Base-by-base conservation (phyloP, 2,113 vertebrate genomes). In the Lophura nycthemera region DNA sequence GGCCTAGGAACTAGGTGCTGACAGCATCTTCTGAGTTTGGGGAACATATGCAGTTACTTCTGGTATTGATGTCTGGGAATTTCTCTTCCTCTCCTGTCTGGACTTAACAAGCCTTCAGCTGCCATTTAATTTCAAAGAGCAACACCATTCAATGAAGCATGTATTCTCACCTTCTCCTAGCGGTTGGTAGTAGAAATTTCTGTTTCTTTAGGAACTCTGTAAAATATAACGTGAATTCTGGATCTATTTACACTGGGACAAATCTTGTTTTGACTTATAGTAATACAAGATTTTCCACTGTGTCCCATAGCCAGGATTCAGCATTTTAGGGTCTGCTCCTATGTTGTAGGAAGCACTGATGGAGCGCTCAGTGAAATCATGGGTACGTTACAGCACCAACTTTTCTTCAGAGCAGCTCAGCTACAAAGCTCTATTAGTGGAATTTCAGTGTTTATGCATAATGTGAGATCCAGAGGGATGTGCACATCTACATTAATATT, bases 381-480 rank as follows among this genome's bases (percentile, higher is more conserved):
- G 43, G 32, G 2, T 45, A 8, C 34, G 11, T 56, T 75, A n/a
- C 0, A 0, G 19, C 42, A 50, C 59, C 57, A 69, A 43, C 57
- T 83, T 88, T 94, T 61, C 65, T 80, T 16, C 43, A 32, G 57
- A 80, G 82, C 61, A 61, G 5, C 22, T 7, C 40, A 78, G 30
- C 10, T 78, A 72, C 40, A 78, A 71, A 61, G 43, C 85, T 83
- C 57, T 81, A 91, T 81, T 72, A 88, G 57, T 94, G 76, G 70
- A 86, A 86, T 91, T 80, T 57, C 57, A 45, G 36, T 83, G 61
- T 74, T 95, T 89, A 70, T 0, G 1, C 88, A 59, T 72, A 73
- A 87, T 89, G 60, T 73, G 81, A 91, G 87, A 93, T 82, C 36
- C 77, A 91, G 84, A 79, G 66, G 81, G 80, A 67, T 88, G 72